Conservation (phyloP, 2,888 invertebrate genomes). For the Drosophila rubida region DNA sequence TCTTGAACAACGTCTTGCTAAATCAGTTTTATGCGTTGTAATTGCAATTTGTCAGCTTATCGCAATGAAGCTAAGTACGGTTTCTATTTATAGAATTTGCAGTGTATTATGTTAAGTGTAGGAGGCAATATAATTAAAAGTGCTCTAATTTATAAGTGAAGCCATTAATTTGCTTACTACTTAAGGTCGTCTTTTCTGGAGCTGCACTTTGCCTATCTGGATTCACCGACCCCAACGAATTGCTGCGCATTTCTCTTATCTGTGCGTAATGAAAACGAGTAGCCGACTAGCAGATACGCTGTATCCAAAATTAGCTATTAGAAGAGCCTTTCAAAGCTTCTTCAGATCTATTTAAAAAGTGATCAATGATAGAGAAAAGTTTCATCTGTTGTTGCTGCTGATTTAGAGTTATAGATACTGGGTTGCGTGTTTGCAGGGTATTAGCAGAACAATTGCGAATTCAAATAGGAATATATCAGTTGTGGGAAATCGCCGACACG, state of each 20-base stretch:
- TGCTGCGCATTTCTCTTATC: conserved; percentile 44
- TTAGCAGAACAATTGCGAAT: conserved; percentile 62
- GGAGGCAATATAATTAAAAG: not conserved
- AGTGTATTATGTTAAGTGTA: not conserved
- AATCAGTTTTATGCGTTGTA: not conserved
- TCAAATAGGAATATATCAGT: conserved; percentile 65
- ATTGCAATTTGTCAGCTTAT: conserved; percentile 14
- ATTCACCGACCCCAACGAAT: conserved; percentile 7
- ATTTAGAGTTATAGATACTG: not conserved
- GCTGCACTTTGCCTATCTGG: conserved; percentile 1
- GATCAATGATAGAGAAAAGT: too few relatives aligned
- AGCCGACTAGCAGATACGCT: not conserved
- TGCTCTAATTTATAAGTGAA: conserved; percentile 25
- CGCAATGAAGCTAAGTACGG: not conserved
- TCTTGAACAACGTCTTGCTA: not conserved
- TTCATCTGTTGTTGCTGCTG: not conserved
- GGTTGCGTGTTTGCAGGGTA: conserved; percentile 8
- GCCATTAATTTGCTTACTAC: conserved; percentile 23
- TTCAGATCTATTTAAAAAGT: too few relatives aligned
- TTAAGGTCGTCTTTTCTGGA: not conserved
- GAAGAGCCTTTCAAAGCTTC: too few relatives aligned
- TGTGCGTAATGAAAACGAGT: conserved; percentile 3
- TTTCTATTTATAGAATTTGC: not conserved
- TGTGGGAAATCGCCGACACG: conserved; percentile 67
- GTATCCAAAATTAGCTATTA: too few relatives aligned